Percentiles rank a stretch among this genome's conserved stretches.
These are phyloP conservation scores for Tenebrosternarchus preto DNA, from an alignment of 2,113 vertebrate species.

Conservation along the genomic window DNA sequence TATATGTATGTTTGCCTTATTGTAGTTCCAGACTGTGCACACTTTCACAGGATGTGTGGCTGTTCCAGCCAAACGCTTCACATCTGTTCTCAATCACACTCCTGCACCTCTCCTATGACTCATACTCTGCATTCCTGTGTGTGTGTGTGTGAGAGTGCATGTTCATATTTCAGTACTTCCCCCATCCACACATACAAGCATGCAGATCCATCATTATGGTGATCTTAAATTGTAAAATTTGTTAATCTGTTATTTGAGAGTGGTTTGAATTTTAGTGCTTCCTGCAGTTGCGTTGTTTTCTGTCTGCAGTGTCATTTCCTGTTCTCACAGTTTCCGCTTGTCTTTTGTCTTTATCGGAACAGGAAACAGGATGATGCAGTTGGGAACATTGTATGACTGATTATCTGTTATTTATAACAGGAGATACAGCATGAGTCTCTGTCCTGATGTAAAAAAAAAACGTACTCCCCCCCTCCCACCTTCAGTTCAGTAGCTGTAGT, in stretches of 20 bases:
- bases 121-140: slow-evolving; percentile 43
- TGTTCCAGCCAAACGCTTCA: slow-evolving; percentile 25
- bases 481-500: slow-evolving; percentile 1
- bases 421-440: background rate
- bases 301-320: background rate
- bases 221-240: background rate
- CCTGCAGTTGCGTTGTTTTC: background rate
- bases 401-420: background rate
- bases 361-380: background rate
- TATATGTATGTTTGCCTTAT: background rate
- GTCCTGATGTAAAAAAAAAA: background rate
- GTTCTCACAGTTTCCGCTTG: background rate
- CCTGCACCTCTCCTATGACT: slow-evolving; percentile 11
- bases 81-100: slow-evolving; percentile 55
- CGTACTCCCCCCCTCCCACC: too few relatives aligned
- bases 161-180: background rate
- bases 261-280: background rate
- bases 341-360: background rate
- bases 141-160: slow-evolving; percentile 28
- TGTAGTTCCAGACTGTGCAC: background rate
- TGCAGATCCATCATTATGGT: background rate
- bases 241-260: background rate
- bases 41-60: background rate
- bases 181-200: background rate
- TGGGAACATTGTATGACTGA: background rate